Conservation (phyloP, 2,113 vertebrate species). For the Phalacrocorax aristotelis region DNA sequence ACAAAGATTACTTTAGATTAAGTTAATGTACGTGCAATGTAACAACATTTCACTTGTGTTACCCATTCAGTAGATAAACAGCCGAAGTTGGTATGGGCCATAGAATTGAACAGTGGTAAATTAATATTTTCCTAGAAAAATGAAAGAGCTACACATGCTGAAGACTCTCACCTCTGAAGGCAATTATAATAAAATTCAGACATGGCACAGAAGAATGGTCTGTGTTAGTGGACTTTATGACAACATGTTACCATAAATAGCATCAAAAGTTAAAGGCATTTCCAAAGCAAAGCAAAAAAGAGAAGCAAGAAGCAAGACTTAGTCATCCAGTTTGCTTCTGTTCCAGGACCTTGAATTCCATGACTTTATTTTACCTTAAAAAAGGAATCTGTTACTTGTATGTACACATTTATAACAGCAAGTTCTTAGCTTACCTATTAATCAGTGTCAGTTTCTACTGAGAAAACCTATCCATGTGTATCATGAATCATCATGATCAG, state of each 20-base stretch:
- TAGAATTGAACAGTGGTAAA: background rate
- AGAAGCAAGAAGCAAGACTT: background rate
- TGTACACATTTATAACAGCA: background rate
- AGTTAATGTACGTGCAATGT: background rate
- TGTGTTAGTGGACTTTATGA: background rate
- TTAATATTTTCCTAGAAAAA: background rate
- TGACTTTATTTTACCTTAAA: background rate
- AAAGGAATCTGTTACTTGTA: background rate
- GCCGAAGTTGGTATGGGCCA: background rate
- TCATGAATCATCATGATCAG: slow-evolving; percentile 58
- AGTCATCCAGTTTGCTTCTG: background rate
- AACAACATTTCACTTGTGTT: background rate
- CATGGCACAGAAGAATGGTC: background rate
- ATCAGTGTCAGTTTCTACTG: slow-evolving; percentile 56
- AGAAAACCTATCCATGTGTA: slow-evolving; percentile 44
- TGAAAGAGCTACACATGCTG: background rate
- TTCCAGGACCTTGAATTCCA: background rate
- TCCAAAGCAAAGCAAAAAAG: background rate
- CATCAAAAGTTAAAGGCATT: background rate
- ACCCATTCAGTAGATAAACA: background rate
- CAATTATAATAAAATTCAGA: background rate
- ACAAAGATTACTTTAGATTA: background rate
- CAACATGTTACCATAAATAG: background rate
- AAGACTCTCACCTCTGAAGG: background rate
- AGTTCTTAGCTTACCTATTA: slow-evolving; percentile 57